Conservation (phyloP, 2,113 vertebrate species). For the Hippocampus abdominalis region DNA sequence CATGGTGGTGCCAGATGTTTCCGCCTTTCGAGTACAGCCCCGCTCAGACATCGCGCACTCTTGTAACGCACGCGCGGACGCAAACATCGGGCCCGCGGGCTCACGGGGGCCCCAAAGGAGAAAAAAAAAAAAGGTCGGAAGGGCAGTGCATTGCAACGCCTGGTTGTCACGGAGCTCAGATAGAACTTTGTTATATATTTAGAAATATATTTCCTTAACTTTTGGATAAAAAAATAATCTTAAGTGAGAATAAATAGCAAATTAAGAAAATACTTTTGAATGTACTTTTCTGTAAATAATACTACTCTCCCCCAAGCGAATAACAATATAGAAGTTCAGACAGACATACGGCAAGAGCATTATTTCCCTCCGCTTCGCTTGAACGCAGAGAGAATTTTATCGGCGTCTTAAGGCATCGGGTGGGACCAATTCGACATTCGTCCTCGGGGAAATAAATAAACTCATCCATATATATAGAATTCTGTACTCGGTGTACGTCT, state of each 20-base stretch:
- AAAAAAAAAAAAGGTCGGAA: conserved; percentile 39
- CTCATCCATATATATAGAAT: conserved; percentile 63
- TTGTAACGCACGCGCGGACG: conserved; percentile 20
- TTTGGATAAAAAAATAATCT: conserved; percentile 54
- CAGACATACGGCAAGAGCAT: conserved; percentile 53
- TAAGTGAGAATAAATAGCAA: conserved; percentile 62
- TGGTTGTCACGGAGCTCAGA: conserved; percentile 36
- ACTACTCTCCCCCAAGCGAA: conserved; percentile 55
- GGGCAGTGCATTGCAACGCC: conserved; percentile 49
- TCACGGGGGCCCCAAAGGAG: conserved; percentile 48
- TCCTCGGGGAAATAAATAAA: conserved; percentile 75
- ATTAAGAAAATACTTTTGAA: conserved; percentile 68
- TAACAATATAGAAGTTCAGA: conserved; percentile 62
- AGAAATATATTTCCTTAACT: conserved; percentile 53
- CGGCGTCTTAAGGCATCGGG: conserved; percentile 79
- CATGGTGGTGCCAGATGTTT: conserved; percentile 33
- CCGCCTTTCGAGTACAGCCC: neutral
- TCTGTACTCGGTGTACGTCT: conserved; percentile 60
- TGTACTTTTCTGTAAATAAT: conserved; percentile 49
- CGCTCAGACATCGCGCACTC: conserved; percentile 1
- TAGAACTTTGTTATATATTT: conserved; percentile 38
- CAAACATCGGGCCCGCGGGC: conserved; percentile 23
- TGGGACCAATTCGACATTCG: conserved; percentile 75
- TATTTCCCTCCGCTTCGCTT: conserved; percentile 57
- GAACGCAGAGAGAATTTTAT: conserved; percentile 62